Percentiles rank a stretch among this genome's conserved stretches.
Evolutionary conservation across 2,888 invertebrate species (phyloP).

Genomic region (Neria commutata): DNA sequence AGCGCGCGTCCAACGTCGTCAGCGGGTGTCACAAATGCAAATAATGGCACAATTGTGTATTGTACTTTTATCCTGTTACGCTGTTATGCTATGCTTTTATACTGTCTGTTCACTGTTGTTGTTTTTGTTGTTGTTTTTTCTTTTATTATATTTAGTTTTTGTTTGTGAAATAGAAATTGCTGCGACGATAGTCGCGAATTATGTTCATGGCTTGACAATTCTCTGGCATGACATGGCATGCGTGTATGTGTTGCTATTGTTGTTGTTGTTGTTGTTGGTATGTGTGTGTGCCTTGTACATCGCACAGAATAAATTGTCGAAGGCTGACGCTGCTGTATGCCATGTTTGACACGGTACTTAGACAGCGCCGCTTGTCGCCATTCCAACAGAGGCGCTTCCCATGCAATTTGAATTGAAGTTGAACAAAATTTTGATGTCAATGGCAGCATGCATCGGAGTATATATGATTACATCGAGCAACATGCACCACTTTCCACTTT

Average conservation of each 20-base stretch:
- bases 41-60: conserved; percentile 55
- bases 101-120: background rate
- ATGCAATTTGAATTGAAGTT: background rate
- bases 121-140: conserved; percentile 35
- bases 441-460: no score
- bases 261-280: no score
- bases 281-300: no score
- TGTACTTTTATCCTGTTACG: conserved; percentile 35
- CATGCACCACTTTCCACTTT: no score
- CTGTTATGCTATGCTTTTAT: background rate
- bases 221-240: conserved; percentile 14
- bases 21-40: conserved; percentile 56
- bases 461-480: no score
- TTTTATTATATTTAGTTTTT: conserved; percentile 50
- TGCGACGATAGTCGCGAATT: conserved; percentile 21
- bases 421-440: background rate
- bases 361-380: conserved; percentile 6
- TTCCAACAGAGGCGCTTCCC: no score
- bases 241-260: background rate
- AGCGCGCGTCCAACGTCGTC: no score
- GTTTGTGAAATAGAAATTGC: conserved; percentile 20
- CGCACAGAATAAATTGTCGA: conserved; percentile 30
- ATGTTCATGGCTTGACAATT: conserved; percentile 14
- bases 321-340: conserved; percentile 29
- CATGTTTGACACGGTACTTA: conserved; percentile 34